These are phyloP conservation scores for Cylas formicarius DNA, from an alignment of 1,140 invertebrate species.

Conservation along the genomic window DNA sequence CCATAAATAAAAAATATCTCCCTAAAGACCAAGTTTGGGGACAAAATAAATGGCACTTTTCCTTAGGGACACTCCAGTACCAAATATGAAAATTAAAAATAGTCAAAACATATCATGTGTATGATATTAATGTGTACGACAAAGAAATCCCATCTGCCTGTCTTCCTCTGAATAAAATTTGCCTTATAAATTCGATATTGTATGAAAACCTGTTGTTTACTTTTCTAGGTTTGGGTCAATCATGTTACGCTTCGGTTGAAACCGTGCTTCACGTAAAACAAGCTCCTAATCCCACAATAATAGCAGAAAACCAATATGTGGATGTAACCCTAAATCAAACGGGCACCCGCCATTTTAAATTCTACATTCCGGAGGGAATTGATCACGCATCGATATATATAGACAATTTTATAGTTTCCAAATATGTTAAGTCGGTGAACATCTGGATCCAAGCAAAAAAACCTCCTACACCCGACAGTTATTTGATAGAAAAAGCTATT, in stretches of 20 bases:
- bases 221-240: conserved; percentile 29
- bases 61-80: too few species aligned
- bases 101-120: too few species aligned
- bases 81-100: too few species aligned
- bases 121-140: too few species aligned
- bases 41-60: too few species aligned
- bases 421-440: conserved; percentile 30
- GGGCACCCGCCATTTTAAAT: conserved; percentile 38
- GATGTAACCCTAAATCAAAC: conserved; percentile 10
- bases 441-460: conserved; percentile 42
- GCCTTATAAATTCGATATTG: too few species aligned
- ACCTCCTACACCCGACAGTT: conserved; percentile 40
- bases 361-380: conserved; percentile 39
- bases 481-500: conserved; percentile 39
- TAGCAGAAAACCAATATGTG: conserved; percentile 17
- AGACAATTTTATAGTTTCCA: conserved; percentile 19
- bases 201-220: neutral
- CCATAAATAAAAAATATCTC: too few species aligned
- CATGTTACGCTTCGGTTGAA: conserved; percentile 30
- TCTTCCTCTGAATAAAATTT: too few species aligned
- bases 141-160: too few species aligned
- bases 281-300: conserved; percentile 16
- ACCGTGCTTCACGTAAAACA: conserved; percentile 22
- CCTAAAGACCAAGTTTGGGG: too few species aligned
- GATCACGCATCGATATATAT: conserved; percentile 22